Evolutionary conservation across 2,888 invertebrate genomes (phyloP).

Genomic region (Pristionchus fissidentatus): DNA sequence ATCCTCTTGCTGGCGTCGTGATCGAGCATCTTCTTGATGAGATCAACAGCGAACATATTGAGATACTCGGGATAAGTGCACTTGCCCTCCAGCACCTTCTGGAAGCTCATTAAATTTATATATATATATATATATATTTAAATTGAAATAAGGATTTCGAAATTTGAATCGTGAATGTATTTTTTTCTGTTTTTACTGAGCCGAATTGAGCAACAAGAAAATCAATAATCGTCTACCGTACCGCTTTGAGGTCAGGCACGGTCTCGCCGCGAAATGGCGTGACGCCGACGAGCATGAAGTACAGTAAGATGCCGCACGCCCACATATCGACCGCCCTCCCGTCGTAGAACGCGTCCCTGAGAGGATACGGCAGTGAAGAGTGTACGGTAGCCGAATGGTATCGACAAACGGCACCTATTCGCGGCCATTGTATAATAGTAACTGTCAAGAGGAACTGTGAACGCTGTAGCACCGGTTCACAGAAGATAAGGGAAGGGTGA

Average conservation of each 20-base stretch:
- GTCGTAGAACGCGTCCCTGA: conserved; percentile 77
- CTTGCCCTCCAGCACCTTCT: conserved; percentile 66
- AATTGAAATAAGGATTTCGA: no score
- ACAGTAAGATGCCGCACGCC: conserved; percentile 82
- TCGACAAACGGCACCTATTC: not conserved
- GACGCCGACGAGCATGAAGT: conserved; percentile 85
- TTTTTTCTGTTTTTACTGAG: no score
- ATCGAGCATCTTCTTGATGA: conserved; percentile 68
- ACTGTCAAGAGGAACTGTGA: not conserved
- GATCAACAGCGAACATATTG: conserved; percentile 61
- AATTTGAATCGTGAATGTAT: no score
- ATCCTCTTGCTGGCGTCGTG: conserved; percentile 76
- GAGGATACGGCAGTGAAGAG: not conserved
- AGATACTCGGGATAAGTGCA: conserved; percentile 69
- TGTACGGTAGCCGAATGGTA: not conserved
- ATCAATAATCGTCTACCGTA: not conserved
- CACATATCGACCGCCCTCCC: conserved; percentile 82
- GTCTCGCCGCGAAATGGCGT: conserved; percentile 87
- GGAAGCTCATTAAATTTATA: not conserved
- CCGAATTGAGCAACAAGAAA: not conserved
- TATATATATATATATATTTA: not conserved
- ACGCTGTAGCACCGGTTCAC: no score
- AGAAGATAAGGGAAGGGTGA: no score
- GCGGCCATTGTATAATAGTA: not conserved
- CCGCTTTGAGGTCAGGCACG: conserved; percentile 81